phyloP scores from a whole-genome alignment of 2,888 invertebrate genomes.

The Isotomurus palustris region DNA sequence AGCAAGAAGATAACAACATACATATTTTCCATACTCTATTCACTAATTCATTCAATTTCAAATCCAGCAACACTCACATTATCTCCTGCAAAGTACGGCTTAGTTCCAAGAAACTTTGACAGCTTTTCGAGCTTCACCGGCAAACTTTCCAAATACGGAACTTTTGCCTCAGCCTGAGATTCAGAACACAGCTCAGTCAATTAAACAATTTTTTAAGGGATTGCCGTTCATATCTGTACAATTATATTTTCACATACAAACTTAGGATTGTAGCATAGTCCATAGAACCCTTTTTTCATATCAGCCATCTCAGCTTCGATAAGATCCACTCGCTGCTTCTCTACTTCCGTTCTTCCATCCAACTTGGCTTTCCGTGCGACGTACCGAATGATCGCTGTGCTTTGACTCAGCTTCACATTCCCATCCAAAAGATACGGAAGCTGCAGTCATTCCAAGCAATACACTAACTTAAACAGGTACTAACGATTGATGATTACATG shows the following conservation, averaged over 20 bases:
- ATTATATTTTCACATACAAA: no score
- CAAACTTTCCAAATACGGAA: slow-evolving; percentile 48
- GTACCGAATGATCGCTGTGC: slow-evolving; percentile 51
- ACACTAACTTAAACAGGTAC: no score
- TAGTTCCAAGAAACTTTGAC: slow-evolving; percentile 50
- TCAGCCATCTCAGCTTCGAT: slow-evolving; percentile 51
- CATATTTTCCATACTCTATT: no score
- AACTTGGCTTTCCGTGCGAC: slow-evolving; percentile 52
- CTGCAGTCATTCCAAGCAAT: no score
- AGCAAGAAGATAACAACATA: no score
- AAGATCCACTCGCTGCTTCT: slow-evolving; percentile 50
- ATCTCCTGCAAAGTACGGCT: slow-evolving; percentile 51
- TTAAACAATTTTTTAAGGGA: neutral
- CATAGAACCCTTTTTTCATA: slow-evolving; percentile 49
- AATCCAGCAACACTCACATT: slow-evolving; percentile 48
- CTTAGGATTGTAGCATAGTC: slow-evolving; percentile 49
- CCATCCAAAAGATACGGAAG: slow-evolving; percentile 53
- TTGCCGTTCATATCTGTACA: neutral
- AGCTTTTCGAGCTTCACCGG: slow-evolving; percentile 48
- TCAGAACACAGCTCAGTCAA: slow-evolving; percentile 17
- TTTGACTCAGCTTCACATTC: slow-evolving; percentile 51
- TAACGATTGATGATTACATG: no score
- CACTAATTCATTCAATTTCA: no score
- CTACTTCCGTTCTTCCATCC: slow-evolving; percentile 50
- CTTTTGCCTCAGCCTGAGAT: slow-evolving; percentile 50